Base-by-base conservation (phyloP, 1,140 invertebrate species). In the Nephotettix cincticeps region DNA sequence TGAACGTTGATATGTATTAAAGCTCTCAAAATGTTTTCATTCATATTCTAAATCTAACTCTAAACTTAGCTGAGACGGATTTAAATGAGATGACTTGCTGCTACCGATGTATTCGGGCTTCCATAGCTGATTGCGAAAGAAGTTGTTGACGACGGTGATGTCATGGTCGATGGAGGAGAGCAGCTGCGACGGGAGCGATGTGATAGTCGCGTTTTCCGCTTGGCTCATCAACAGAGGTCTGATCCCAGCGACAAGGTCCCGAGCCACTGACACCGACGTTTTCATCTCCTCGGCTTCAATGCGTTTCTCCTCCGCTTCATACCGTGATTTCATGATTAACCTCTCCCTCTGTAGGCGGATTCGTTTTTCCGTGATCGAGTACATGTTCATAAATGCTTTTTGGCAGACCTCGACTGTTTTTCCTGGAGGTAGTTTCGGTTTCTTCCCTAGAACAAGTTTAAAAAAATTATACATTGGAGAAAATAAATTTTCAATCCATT, bases 51-150 rank as follows among this genome's bases (percentile, higher is more conserved):
- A 23, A 51, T 51, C 47, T 19, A 51, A 6, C 19, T 23, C 47
- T 19, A 51, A 51, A 51, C 21, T n/a, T n/a, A 51, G 21, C 21
- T 51, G 47, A 9, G 47, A 51, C 17, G 47, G 47, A n/a, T 51
- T 51, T 23, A 51, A 51, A 23, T 9, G 47, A 4, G 13, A 14
- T 6, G 13, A 25, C 51, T 65, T 71, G 13, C 43, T 21, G 6
- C 6, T 25, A 1, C 36, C 75, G 45, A 85, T 84, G 71, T 85
- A 84, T 75, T 86, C 84, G 25, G 84, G 84, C 78, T 85, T 85
- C 84, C 84, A 86, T 29, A 86, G 76, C 75, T 86, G 84, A 76
- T 86, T 84, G 29, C 79, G 79, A 77, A 86, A 86, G 75, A 86
- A 86, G 72, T 83, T 83, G 72, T 84, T 82, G 23, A 86, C 83